Evolutionary conservation across 2,797 vertebrate species (phyloP), one percentile per base, ranked within the genome.

Genomic region (Mallotus villosus): DNA sequence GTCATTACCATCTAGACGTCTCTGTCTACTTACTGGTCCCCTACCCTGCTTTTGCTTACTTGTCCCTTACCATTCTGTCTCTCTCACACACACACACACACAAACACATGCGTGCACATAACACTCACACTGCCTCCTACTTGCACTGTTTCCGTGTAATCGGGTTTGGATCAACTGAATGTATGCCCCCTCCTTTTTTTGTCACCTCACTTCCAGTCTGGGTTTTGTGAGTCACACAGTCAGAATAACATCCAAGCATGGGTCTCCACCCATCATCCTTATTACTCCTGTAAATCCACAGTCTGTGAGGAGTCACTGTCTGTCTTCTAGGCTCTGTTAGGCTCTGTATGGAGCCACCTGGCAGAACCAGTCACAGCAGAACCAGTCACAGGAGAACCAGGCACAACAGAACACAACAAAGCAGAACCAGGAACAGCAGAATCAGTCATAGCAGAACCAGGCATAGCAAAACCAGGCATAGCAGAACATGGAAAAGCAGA

Each of bases 121-220:
- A 34, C 7, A 34, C 32, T 34, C 37, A 60, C 68, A 63, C 37
- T 63, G 65, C 83, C 78, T 82, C 86, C 82, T 70, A 88, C 88
- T 78, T 14, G 7, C 11, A n/a, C 29, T 41, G 19, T 37, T 32
- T 7, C 19, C 16, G 12, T 19, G 19, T 5, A 37, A 41, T 64
- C 34, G 9, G 68, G 67, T 74, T 80, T 24, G 74, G 76, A 82
- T 73, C 75, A 75, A 72, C 75, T 73, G 73, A 82, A 80, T 84
- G 65, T 73, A 69, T 71, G 81, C 85, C 63, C 68, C 87, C 82
- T 34, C 9, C 19, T 27, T 34, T 12, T 29, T 29, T 37, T 58
- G 49, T 34, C 32, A 17, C 12, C 62, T 53, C 17, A 24, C 72
- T 68, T 81, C 77, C 49, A 51, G 72, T 84, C 71, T 14, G 19